Percentiles rank a stretch among this genome's conserved stretches.
phyloP scores from a whole-genome alignment of 35 echinoderm and acorn worm species.

The Apostichopus parvimensis region DNA sequence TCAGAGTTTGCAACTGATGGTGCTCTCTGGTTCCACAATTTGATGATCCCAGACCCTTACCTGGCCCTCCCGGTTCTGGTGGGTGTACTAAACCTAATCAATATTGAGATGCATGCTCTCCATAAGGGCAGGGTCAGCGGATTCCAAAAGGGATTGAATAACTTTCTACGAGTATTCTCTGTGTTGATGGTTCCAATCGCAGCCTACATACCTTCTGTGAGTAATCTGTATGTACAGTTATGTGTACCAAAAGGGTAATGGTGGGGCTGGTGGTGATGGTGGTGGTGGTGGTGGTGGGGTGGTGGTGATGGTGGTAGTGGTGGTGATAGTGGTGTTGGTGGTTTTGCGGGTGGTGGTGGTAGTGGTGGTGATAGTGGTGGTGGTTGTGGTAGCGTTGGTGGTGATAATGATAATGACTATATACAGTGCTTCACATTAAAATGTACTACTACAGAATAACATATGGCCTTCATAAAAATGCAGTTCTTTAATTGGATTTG shows the following conservation, averaged over 20 bases:
- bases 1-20: conserved; percentile 70
- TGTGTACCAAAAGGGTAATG: too few relatives aligned
- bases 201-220: conserved; percentile 76
- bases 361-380: too few relatives aligned
- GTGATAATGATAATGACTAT: too few relatives aligned
- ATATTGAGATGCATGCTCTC: conserved; percentile 82
- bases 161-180: conserved; percentile 66
- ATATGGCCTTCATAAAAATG: too few relatives aligned
- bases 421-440: too few relatives aligned
- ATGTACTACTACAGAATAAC: conserved; percentile 18
- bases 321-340: too few relatives aligned
- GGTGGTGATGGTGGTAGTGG: too few relatives aligned
- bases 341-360: too few relatives aligned
- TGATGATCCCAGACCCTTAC: conserved; percentile 70
- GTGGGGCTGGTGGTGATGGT: too few relatives aligned
- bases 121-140: conserved; percentile 45
- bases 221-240: neutral
- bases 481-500: too few relatives aligned
- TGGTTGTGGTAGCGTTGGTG: too few relatives aligned
- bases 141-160: conserved; percentile 68
- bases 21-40: conserved; percentile 75
- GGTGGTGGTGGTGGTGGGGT: too few relatives aligned
- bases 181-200: conserved; percentile 85
- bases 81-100: conserved; percentile 66
- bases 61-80: conserved; percentile 73